These are phyloP conservation scores for Stigmatopora nigra DNA, from an alignment of 2,113 vertebrate genomes.

Conservation along the genomic window DNA sequence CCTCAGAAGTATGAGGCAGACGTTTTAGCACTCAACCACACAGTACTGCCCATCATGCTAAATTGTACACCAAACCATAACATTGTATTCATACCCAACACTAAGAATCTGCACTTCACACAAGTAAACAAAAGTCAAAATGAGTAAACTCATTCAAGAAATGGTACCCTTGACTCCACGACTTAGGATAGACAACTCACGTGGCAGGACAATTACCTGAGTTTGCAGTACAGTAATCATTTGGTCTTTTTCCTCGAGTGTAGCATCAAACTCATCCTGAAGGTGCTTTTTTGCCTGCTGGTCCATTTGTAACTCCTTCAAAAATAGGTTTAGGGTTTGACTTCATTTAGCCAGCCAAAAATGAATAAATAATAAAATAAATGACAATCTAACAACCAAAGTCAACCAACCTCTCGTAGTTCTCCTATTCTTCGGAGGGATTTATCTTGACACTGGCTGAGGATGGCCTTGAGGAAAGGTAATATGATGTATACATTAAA, in stretches of 20 bases:
- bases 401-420: constrained; percentile 78
- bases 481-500: constrained; percentile 15
- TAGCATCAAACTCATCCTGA: constrained; percentile 94
- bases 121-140: background rate
- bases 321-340: constrained; percentile 8
- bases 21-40: no score
- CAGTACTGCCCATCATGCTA: no score
- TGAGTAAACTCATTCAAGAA: background rate
- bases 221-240: constrained; percentile 92
- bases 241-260: constrained; percentile 93
- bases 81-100: background rate
- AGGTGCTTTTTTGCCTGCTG: constrained; percentile 96
- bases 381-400: background rate
- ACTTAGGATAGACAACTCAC: background rate
- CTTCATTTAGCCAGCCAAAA: background rate
- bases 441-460: constrained; percentile 97
- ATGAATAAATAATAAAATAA: background rate
- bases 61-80: no score
- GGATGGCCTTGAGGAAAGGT: constrained; percentile 72
- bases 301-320: constrained; percentile 95
- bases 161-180: background rate
- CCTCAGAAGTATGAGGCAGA: background rate
- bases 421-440: constrained; percentile 90
- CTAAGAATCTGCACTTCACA: background rate
- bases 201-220: constrained; percentile 67